These are phyloP conservation scores for Penaeus vannamei DNA, from an alignment of 1,140 invertebrate genomes.

Conservation along the genomic window DNA sequence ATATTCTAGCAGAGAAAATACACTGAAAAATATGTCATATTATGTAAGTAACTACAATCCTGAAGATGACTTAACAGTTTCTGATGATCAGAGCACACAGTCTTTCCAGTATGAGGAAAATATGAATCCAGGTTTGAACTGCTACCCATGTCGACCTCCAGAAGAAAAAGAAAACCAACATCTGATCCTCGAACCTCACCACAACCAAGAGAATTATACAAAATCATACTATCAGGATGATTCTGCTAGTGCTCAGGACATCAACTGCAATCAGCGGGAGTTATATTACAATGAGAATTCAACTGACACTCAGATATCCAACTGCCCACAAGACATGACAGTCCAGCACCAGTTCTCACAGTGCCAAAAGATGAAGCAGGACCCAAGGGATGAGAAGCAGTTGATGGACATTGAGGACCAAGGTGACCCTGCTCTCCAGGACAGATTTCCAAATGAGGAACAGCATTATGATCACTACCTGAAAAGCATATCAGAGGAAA, in stretches of 20 bases:
- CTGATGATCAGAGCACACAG: constrained; percentile 58
- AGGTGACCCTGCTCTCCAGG: constrained; percentile 32
- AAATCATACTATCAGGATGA: constrained; percentile 58
- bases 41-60: constrained; percentile 61
- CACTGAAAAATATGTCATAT: constrained; percentile 47
- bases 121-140: constrained; percentile 48
- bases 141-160: constrained; percentile 44
- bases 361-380: constrained; percentile 11
- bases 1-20: constrained; percentile 50
- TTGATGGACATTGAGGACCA: background rate
- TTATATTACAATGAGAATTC: constrained; percentile 59
- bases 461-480: constrained; percentile 55
- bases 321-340: constrained; percentile 61
- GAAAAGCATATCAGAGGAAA: constrained; percentile 10
- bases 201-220: constrained; percentile 45
- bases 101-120: constrained; percentile 60
- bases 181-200: constrained; percentile 40
- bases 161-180: constrained; percentile 54
- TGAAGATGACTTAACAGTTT: constrained; percentile 56
- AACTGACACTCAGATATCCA: constrained; percentile 57
- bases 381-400: background rate
- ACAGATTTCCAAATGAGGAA: constrained; percentile 41
- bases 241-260: constrained; percentile 23
- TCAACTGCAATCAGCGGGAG: constrained; percentile 35
- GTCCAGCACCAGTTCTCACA: constrained; percentile 53